Conservation (phyloP, 2,888 invertebrate genomes). For the Tenthredo mesomela region DNA sequence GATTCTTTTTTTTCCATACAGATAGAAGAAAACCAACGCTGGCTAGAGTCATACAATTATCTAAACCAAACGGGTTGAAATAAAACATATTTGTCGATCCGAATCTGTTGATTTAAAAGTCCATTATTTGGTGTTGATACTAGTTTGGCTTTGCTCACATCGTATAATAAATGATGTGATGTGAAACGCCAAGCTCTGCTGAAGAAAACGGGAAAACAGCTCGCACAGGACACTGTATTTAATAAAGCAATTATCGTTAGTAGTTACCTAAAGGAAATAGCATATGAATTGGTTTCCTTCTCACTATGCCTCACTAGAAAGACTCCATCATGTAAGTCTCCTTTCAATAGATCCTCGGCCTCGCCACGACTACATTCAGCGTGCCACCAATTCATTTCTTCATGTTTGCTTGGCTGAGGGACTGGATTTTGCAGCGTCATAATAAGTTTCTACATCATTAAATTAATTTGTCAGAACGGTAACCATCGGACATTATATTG, state of each 20-base stretch:
- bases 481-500: background rate
- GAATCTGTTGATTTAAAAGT: background rate
- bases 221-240: too few relatives aligned
- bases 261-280: slow-evolving; percentile 93
- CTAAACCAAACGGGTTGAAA: background rate
- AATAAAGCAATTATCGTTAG: background rate
- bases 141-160: background rate
- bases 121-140: background rate
- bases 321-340: slow-evolving; percentile 93
- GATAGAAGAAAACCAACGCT: background rate
- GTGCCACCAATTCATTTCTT: slow-evolving; percentile 96
- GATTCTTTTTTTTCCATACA: background rate
- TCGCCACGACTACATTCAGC: slow-evolving; percentile 88
- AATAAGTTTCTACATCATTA: slow-evolving; percentile 86
- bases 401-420: slow-evolving; percentile 96
- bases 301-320: slow-evolving; percentile 96
- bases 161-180: background rate
- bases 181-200: background rate
- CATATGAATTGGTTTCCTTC: slow-evolving; percentile 91
- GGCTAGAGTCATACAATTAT: background rate
- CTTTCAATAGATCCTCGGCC: slow-evolving; percentile 93
- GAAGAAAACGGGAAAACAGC: background rate
- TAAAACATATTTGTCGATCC: background rate
- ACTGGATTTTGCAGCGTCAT: slow-evolving; percentile 94
- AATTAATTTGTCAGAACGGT: background rate